Percentiles rank a stretch among this genome's conserved stretches.
phyloP scores from a whole-genome alignment of 2,888 invertebrate species.

The Acanthosepion esculentum region DNA sequence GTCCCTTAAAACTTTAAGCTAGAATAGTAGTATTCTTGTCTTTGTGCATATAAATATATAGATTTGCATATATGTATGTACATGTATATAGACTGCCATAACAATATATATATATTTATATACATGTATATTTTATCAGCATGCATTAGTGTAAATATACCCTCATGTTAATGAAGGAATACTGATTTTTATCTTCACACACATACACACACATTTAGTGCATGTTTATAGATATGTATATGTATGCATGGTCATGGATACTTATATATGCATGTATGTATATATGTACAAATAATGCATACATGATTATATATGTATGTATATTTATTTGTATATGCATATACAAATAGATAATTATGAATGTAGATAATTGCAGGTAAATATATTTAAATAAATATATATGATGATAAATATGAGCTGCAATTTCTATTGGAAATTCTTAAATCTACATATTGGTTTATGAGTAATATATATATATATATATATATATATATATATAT shows the following conservation, averaged over 20 bases:
- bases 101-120: not conserved
- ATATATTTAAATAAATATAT: not conserved
- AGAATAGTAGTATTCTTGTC: not conserved
- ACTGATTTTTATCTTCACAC: not conserved
- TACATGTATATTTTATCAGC: not conserved
- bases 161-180: not conserved
- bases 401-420: not conserved
- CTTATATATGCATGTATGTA: not conserved
- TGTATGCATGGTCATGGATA: not conserved
- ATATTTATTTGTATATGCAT: not conserved
- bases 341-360: not conserved
- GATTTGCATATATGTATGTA: not conserved
- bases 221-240: not conserved
- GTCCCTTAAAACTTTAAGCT: not conserved
- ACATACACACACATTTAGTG: not conserved
- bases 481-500: not conserved
- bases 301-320: not conserved
- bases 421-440: no score
- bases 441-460: no score
- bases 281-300: not conserved
- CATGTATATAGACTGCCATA: not conserved
- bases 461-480: not conserved
- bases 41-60: not conserved
- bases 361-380: not conserved
- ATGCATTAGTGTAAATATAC: not conserved